These are phyloP conservation scores for Todus mexicanus DNA, from an alignment of 2,797 vertebrate genomes.

Conservation along the genomic window DNA sequence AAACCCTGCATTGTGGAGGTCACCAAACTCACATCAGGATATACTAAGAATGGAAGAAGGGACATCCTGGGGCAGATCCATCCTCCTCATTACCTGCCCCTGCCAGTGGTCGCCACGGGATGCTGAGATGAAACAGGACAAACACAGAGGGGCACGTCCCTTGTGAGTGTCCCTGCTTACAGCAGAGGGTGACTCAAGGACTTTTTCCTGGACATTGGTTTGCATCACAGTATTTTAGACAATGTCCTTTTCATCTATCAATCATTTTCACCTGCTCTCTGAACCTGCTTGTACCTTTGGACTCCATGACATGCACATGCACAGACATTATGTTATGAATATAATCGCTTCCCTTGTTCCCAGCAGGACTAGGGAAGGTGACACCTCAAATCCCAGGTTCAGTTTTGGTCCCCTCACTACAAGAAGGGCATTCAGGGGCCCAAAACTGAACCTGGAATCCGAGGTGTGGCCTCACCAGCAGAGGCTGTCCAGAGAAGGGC, in stretches of 20 bases:
- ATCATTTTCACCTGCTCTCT: not conserved
- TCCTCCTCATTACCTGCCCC: not conserved
- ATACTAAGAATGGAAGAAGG: not conserved
- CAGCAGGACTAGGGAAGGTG: no score
- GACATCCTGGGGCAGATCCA: not conserved
- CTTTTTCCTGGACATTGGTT: not conserved
- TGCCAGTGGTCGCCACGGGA: accelerated
- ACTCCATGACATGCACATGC: not conserved
- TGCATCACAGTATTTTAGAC: not conserved
- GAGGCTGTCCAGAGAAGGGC: no score
- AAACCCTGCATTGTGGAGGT: not conserved
- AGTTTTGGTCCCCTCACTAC: no score
- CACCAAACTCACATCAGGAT: not conserved
- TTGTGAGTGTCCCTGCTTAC: not conserved
- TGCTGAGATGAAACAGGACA: not conserved
- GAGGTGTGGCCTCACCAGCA: no score
- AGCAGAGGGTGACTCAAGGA: not conserved
- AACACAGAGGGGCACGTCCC: not conserved
- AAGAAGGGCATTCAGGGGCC: no score
- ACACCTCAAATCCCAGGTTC: no score
- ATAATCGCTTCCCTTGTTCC: no score
- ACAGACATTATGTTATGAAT: not conserved
- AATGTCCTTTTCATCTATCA: not conserved
- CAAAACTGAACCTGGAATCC: no score
- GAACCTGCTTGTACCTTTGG: not conserved